A percentile compares a stretch with the other conserved stretches of the same genome.
Evolutionary conservation across 2,888 invertebrate genomes (phyloP).

Genomic region (Hirudinaria manillensis): DNA sequence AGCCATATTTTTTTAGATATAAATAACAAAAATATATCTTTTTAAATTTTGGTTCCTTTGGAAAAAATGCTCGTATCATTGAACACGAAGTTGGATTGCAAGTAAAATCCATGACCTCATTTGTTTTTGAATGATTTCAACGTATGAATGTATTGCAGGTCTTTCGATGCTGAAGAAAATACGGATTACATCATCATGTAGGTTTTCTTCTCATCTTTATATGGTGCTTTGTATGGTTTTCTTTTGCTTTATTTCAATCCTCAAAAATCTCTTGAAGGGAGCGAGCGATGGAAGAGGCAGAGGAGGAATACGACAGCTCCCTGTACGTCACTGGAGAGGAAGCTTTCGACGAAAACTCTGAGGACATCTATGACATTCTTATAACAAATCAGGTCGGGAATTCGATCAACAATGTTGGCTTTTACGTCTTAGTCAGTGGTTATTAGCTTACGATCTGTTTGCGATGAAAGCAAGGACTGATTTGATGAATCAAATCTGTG

Average conservation of each 20-base stretch:
- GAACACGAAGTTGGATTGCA: too few species aligned
- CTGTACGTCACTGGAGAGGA: not conserved
- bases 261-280: conserved; percentile 16
- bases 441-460: too few species aligned
- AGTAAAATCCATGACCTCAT: not conserved
- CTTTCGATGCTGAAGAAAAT: not conserved
- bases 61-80: too few species aligned
- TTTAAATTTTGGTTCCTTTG: too few species aligned
- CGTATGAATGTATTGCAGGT: not conserved
- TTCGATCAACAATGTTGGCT: too few species aligned
- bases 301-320: conserved; percentile 19
- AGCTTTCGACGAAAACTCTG: not conserved
- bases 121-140: not conserved
- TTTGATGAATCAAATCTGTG: too few species aligned
- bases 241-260: not conserved
- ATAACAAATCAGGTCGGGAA: not conserved
- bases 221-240: not conserved
- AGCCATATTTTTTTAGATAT: too few species aligned
- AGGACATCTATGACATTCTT: conserved; percentile 20
- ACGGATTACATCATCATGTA: conserved; percentile 14
- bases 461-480: too few species aligned
- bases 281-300: not conserved
- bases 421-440: too few species aligned
- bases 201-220: not conserved
- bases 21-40: too few species aligned